Base-by-base conservation (phyloP, 2,113 vertebrate species). In the Triplophysa tibetana region DNA sequence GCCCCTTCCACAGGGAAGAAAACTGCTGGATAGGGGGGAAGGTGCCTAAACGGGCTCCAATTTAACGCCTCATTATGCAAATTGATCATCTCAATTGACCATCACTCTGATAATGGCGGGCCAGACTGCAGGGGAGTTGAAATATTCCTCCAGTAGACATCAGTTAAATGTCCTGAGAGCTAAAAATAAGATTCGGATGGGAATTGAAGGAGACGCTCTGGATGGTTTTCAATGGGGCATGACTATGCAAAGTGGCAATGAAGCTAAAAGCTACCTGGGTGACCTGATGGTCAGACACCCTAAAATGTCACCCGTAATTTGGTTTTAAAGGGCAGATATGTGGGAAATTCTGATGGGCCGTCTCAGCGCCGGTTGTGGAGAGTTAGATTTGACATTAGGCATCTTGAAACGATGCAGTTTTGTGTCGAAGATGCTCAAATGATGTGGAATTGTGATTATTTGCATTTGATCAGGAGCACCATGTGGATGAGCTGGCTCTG, bases 51-150 rank as follows among this genome's bases (percentile, higher is more conserved):
- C 91, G 89, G 91, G 85, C 87, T 84, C 83, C 90, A 93, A 93
- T 93, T 93, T 93, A 92, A 93, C 90, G 92, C 90, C 89, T 91
- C 91, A 93, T 94, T 94, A 94, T 92, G 93, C 88, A 93, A 94
- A 94, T 93, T 91, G 90, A 91, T 93, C 91, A 91, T 93, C 91
- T 92, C 91, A 92, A 93, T 92, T 93, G 93, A 92, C 92, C 90
- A 91, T 91, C 90, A 83, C 87, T 90, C 85, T 82, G 86, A 87
- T 90, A 91, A 92, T 91, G 87, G 90, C 88, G 84, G 21, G 87
- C 86, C 87, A 91, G 88, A 89, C 64, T 83, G 86, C 78, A 80
- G 85, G 82, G 82, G 77, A 82, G 87, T 86, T 83, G 87, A 87
- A 85, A 88, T 82, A 89, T 87, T 85, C 84, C 70, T 85, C 83